These are phyloP conservation scores for Thamnophis elegans DNA, from an alignment of 2,797 vertebrate genomes.

Conservation along the genomic window DNA sequence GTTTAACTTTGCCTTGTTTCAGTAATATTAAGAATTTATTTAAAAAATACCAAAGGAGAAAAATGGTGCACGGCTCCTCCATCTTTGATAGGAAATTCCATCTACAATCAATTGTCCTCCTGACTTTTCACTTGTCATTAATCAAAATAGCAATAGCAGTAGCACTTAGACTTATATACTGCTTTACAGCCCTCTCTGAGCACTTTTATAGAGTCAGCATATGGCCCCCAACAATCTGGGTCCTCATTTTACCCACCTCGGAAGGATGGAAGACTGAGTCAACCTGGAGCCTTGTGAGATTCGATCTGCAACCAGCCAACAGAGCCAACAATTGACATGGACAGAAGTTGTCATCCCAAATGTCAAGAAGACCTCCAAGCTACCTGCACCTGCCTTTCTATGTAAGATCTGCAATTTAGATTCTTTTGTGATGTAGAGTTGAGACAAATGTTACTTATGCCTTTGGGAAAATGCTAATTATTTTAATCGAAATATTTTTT, in stretches of 20 bases:
- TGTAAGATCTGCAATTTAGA: not conserved
- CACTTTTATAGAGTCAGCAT: too few relatives aligned
- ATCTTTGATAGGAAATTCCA: slow-evolving; percentile 4
- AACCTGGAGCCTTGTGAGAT: too few relatives aligned
- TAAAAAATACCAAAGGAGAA: not conserved
- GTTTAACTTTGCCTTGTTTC: slow-evolving; percentile 29
- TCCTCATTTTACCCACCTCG: too few relatives aligned
- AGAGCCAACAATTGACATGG: not conserved
- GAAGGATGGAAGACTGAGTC: too few relatives aligned
- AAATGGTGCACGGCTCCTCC: not conserved
- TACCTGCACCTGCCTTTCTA: not conserved
- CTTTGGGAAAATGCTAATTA: not conserved
- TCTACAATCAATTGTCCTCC: not conserved
- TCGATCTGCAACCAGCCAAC: not conserved
- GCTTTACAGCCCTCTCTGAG: too few relatives aligned
- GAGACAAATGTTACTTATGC: not conserved
- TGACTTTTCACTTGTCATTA: not conserved
- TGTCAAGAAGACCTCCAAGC: not conserved
- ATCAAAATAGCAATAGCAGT: not conserved
- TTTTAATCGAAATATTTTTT: not conserved
- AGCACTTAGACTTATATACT: too few relatives aligned
- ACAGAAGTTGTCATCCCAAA: not conserved
- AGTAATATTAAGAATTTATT: not conserved
- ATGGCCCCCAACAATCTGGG: too few relatives aligned
- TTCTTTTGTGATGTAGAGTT: not conserved